phyloP scores from a whole-genome alignment of 2,797 vertebrate genomes.

The Hozukius guyotensis region DNA sequence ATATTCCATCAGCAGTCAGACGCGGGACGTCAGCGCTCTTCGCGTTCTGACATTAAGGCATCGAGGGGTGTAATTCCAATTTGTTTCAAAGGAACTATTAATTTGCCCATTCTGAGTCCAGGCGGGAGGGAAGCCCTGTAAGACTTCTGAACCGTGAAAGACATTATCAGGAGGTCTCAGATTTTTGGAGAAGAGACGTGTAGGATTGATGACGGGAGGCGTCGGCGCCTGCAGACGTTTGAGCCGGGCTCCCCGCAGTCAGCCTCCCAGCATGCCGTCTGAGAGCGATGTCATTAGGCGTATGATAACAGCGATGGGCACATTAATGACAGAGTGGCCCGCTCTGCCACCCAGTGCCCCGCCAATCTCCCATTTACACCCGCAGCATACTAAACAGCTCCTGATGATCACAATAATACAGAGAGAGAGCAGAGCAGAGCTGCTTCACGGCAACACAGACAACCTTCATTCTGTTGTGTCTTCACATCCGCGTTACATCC shows the following conservation, averaged over 20 bases:
- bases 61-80: constrained; percentile 89
- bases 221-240: constrained; percentile 88
- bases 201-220: constrained; percentile 91
- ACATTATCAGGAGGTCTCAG: constrained; percentile 89
- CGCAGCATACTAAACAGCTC: constrained; percentile 86
- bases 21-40: constrained; percentile 73
- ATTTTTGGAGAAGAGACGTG: constrained; percentile 72
- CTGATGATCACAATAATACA: constrained; percentile 46
- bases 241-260: constrained; percentile 87
- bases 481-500: background rate
- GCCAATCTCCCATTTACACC: constrained; percentile 83
- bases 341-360: constrained; percentile 84
- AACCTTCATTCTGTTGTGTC: constrained; percentile 11
- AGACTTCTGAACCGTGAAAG: constrained; percentile 90
- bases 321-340: constrained; percentile 86
- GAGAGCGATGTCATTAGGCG: constrained; percentile 90
- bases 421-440: constrained; percentile 10
- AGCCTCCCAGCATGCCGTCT: constrained; percentile 91
- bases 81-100: constrained; percentile 94
- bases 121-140: constrained; percentile 90
- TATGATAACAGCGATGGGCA: constrained; percentile 88
- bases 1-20: constrained; percentile 63
- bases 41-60: constrained; percentile 83
- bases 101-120: constrained; percentile 92
- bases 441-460: constrained; percentile 57